A percentile compares a stretch with the other conserved stretches of the same genome.
phyloP scores from a whole-genome alignment of 2,113 vertebrate genomes.

The Rhabdomys dilectus region DNA sequence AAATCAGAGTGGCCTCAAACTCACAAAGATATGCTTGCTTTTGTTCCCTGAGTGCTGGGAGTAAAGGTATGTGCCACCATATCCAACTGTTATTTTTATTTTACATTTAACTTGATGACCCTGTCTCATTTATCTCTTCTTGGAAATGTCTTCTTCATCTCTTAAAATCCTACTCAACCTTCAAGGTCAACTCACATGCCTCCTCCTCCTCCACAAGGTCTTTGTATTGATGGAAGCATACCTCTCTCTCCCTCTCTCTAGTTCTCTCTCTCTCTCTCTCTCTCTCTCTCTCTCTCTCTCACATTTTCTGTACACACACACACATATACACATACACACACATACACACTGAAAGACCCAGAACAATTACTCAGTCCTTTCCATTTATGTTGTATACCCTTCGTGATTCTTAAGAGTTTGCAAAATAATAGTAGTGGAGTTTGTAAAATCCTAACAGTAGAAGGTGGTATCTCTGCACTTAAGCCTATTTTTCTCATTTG shows the following conservation, averaged over 20 bases:
- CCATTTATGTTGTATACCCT: background rate
- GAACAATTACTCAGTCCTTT: background rate
- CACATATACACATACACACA: no score
- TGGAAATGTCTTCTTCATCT: background rate
- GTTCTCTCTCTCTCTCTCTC: no score
- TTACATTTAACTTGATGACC: background rate
- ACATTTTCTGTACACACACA: no score
- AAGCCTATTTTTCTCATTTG: background rate
- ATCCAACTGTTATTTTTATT: conserved; percentile 25
- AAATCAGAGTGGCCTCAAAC: background rate
- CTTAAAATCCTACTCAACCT: background rate
- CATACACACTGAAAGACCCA: background rate
- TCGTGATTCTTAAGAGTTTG: background rate
- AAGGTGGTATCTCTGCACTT: background rate
- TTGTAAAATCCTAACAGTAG: background rate
- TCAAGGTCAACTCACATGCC: background rate
- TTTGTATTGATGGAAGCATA: background rate
- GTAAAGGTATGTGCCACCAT: background rate
- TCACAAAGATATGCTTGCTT: background rate
- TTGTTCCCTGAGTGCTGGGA: background rate
- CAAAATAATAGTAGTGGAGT: background rate
- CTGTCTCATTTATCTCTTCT: background rate
- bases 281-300: background rate
- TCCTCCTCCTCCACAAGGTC: background rate
- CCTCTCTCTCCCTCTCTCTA: background rate